Evolutionary conservation across 2,888 invertebrate species (phyloP), one percentile per base, ranked within the genome.

Genomic region (Polymixis lichenea): DNA sequence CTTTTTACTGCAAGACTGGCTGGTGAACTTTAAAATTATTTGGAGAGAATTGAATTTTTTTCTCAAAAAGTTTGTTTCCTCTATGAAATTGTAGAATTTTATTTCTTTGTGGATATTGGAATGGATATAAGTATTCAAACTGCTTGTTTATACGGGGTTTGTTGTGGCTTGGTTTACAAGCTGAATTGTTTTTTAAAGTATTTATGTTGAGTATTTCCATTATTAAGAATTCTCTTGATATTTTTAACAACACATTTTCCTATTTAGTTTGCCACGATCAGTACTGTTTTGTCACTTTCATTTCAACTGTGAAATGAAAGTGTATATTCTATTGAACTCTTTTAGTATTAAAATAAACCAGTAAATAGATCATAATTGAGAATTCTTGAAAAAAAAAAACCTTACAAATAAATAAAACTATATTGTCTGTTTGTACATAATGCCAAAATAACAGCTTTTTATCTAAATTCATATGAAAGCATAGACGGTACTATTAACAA

Each of bases 11-110:
- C 85, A 82, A 75, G 74, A 74, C 68, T 28, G 58, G 43, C 70
- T 6, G 80, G 38, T 61, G 70, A 87, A 89, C 72, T 89, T 88
- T 86, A 77, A 89, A 89, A 88, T 87, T 88, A 85, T 86, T 79
- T 73, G 51, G 56, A 53, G 66, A 53, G 70, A 85, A 86, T 83
- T 80, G 80, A 87, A 88, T 75, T 60, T 82, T 75, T 77, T 71
- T 69, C 74, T 69, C 72, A 38, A 70, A 81, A 85, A 86, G 77
- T 56, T 77, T 78, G 61, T 69, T 66, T 62, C 56, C 53, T 46
- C 65, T 83, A 83, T 84, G 75, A 72, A 77, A 78, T 78, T 76
- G 61, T 72, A 25, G 38, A 77, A 76, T 73, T 67, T 76, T 83
- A 72, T 80, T 76, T 73, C 74, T 85, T 73, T 68, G 70, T 66